Conservation (phyloP, 1,140 invertebrate species). For the Caerostris darwini region DNA sequence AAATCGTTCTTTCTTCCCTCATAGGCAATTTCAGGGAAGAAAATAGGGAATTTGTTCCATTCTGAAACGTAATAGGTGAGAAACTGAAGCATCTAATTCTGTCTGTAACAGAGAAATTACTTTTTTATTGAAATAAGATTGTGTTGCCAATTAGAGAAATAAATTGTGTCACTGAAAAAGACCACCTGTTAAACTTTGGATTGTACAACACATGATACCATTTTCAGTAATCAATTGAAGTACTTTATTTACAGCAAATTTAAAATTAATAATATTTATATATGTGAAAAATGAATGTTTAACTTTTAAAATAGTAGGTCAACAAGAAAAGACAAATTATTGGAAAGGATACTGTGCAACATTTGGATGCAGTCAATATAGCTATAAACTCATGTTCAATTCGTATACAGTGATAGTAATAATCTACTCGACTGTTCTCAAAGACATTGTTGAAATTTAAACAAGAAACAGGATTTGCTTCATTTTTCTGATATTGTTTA, state of each 20-base stretch:
- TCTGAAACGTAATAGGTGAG: neutral
- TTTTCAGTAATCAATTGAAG: neutral
- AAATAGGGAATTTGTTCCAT: neutral
- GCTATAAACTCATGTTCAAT: neutral
- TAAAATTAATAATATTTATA: neutral
- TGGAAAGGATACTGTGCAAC: neutral
- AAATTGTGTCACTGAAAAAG: neutral
- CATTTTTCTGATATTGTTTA: neutral
- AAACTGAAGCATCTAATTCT: neutral
- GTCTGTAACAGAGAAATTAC: too few species aligned
- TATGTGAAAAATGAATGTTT: neutral
- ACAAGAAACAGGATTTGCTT: neutral
- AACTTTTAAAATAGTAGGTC: neutral
- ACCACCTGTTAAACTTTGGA: slow-evolving; percentile 29
- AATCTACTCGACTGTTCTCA: neutral
- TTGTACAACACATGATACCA: neutral
- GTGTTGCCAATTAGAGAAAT: neutral
- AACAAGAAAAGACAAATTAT: neutral
- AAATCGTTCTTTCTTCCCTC: neutral
- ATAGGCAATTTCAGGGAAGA: neutral
- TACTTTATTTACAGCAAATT: neutral
- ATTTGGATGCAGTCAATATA: neutral
- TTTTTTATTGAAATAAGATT: neutral
- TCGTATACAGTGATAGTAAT: neutral
- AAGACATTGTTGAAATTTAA: neutral